Evolutionary conservation across 1,140 invertebrate species (phyloP).

Genomic region (Drosophila azteca): DNA sequence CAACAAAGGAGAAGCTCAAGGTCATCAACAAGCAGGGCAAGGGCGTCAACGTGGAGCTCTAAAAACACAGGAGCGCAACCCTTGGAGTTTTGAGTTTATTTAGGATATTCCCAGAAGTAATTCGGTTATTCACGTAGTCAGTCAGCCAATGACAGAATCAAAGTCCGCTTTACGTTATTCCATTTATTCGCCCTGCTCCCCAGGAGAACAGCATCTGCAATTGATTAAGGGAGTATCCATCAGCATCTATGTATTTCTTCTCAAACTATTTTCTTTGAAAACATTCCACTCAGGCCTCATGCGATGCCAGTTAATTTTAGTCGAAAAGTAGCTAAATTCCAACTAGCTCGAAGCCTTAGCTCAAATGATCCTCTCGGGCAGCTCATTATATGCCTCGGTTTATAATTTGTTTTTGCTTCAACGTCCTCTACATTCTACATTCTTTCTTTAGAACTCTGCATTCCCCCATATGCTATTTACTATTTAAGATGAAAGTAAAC

Average conservation of each 20-base stretch:
- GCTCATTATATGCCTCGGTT: slow-evolving; percentile 58
- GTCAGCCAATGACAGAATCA: background rate
- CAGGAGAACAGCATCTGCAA: slow-evolving; percentile 4
- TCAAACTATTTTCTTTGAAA: background rate
- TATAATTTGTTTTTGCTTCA: slow-evolving; percentile 65
- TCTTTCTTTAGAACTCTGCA: slow-evolving; percentile 31
- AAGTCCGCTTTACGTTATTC: slow-evolving; percentile 1
- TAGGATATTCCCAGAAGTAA: slow-evolving; percentile 33
- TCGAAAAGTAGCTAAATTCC: slow-evolving; percentile 44
- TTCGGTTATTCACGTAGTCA: slow-evolving; percentile 32
- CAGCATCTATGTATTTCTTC: background rate
- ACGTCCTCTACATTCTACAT: slow-evolving; percentile 18
- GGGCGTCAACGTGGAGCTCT: slow-evolving; percentile 82
- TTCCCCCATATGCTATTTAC: background rate
- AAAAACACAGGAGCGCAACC: slow-evolving; percentile 32
- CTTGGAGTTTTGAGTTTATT: background rate
- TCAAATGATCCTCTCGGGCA: slow-evolving; percentile 33
- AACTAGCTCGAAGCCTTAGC: slow-evolving; percentile 46
- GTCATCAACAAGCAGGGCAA: slow-evolving; percentile 86
- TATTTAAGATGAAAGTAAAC: slow-evolving; percentile 44
- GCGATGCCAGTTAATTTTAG: slow-evolving; percentile 38
- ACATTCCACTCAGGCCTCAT: slow-evolving; percentile 22
- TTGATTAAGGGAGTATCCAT: slow-evolving; percentile 21
- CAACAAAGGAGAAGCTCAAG: slow-evolving; percentile 85
- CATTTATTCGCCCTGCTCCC: background rate